These are phyloP conservation scores for Tholera decimalis DNA, from an alignment of 2,888 invertebrate species.

Conservation along the genomic window DNA sequence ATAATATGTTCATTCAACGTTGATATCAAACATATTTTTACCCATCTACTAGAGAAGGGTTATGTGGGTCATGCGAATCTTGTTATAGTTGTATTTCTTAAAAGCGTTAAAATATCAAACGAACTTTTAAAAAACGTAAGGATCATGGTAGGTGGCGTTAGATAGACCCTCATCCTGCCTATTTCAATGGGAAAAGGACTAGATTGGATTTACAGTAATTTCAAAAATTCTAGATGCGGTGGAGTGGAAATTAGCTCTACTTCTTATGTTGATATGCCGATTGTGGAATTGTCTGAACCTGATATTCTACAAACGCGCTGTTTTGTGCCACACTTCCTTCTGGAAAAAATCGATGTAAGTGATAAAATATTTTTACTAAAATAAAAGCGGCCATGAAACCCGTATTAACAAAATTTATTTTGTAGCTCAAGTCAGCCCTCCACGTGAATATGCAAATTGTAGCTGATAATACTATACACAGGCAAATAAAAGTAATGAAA, in stretches of 20 bases:
- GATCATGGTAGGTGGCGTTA: too few species aligned
- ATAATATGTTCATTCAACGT: too few species aligned
- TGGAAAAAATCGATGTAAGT: slow-evolving; percentile 40
- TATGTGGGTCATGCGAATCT: too few species aligned
- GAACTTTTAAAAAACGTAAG: too few species aligned
- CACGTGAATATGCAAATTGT: slow-evolving; percentile 75
- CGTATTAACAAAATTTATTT: slow-evolving; percentile 16
- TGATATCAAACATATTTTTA: too few species aligned
- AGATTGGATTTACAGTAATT: too few species aligned
- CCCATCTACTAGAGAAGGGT: too few species aligned
- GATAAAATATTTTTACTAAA: not conserved
- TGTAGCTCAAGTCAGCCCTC: slow-evolving; percentile 71
- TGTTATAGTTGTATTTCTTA: too few species aligned
- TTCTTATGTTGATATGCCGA: slow-evolving; percentile 17
- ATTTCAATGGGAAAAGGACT: too few species aligned
- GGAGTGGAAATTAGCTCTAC: slow-evolving; percentile 26
- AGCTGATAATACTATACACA: slow-evolving; percentile 67
- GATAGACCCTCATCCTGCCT: too few species aligned
- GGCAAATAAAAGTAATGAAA: slow-evolving; percentile 63
- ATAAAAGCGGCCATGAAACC: not conserved
- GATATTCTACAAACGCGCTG: slow-evolving; percentile 32
- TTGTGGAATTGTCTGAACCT: slow-evolving; percentile 29
- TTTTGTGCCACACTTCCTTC: slow-evolving; percentile 41
- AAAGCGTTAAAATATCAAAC: too few species aligned
- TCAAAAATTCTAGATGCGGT: too few species aligned